Evolutionary conservation across 2,113 vertebrate species (phyloP).

Genomic region (Psophia crepitans): DNA sequence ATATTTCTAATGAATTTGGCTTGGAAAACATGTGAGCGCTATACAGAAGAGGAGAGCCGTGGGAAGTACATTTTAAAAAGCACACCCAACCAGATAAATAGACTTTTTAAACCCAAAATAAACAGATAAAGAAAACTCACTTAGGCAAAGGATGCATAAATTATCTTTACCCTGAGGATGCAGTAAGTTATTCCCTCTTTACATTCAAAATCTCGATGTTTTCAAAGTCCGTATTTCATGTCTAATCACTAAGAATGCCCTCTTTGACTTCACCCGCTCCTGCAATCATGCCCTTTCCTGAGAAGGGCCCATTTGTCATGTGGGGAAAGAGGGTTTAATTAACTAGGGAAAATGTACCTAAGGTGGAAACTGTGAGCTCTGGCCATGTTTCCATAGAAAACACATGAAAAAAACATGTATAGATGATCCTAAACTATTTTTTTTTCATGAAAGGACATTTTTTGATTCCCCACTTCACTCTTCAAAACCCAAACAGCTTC

Average conservation of each 20-base stretch:
- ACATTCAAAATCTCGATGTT: constrained; percentile 18
- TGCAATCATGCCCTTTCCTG: constrained; percentile 63
- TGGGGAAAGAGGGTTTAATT: constrained; percentile 71
- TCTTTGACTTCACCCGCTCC: constrained; percentile 66
- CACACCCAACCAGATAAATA: constrained; percentile 44
- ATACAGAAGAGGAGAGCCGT: neutral
- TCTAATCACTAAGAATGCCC: constrained; percentile 69
- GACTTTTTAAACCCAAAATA: constrained; percentile 39
- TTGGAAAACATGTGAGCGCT: neutral
- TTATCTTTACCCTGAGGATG: constrained; percentile 50
- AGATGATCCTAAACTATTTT: constrained; percentile 48
- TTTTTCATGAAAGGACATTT: constrained; percentile 16
- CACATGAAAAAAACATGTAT: constrained; percentile 56
- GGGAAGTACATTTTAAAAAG: constrained; percentile 29
- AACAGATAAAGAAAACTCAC: constrained; percentile 61
- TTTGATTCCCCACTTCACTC: neutral
- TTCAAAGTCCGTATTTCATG: constrained; percentile 53
- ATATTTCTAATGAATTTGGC: constrained; percentile 42
- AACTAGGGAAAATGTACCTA: constrained; percentile 74
- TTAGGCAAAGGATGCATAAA: constrained; percentile 55
- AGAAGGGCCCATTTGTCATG: constrained; percentile 72
- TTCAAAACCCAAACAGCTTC: constrained; percentile 44
- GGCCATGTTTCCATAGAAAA: constrained; percentile 72
- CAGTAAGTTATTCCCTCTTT: constrained; percentile 52
- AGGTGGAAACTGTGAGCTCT: constrained; percentile 72